A percentile compares a stretch with the other conserved stretches of the same genome.
Conservation (phyloP, 2,888 invertebrate species). For the Tethea ocularis region DNA sequence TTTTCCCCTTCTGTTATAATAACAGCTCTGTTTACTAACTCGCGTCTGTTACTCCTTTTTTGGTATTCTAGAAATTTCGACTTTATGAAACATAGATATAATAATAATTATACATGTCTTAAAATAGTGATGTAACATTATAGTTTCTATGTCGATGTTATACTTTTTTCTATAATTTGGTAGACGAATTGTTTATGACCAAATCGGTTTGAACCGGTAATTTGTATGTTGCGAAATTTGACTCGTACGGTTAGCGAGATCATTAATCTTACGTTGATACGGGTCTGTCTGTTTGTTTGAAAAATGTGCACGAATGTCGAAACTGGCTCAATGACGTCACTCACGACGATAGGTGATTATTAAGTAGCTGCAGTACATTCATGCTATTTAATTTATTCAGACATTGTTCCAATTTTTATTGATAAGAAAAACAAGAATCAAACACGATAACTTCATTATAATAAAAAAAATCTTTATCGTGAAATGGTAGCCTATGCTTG, state of each 20-base stretch:
- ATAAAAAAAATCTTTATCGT: background rate
- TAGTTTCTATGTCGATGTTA: slow-evolving; percentile 8
- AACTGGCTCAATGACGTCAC: slow-evolving; percentile 54
- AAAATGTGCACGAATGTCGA: slow-evolving; percentile 54
- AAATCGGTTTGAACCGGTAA: slow-evolving; percentile 58
- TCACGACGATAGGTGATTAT: slow-evolving; percentile 43
- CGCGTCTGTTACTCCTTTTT: slow-evolving; percentile 62
- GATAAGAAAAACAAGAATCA: background rate
- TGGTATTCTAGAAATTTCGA: slow-evolving; percentile 35
- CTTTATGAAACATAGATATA: slow-evolving; percentile 21
- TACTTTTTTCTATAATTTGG: slow-evolving; percentile 42
- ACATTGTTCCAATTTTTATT: background rate
- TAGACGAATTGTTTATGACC: slow-evolving; percentile 60
- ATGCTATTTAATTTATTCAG: slow-evolving; percentile 11
- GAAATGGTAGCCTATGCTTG: slow-evolving; percentile 8
- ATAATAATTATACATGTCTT: slow-evolving; percentile 32
- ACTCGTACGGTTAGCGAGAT: slow-evolving; percentile 61
- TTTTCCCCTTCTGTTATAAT: slow-evolving; percentile 72
- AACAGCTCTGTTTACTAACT: slow-evolving; percentile 70
- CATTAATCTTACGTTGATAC: slow-evolving; percentile 69
- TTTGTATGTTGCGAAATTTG: slow-evolving; percentile 65
- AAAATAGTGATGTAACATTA: slow-evolving; percentile 40
- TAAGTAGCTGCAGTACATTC: slow-evolving; percentile 28
- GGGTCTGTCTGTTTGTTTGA: slow-evolving; percentile 69
- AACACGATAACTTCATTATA: background rate